phyloP scores from a whole-genome alignment of 1,140 invertebrate genomes.

The Tetramorium parvispinum region DNA sequence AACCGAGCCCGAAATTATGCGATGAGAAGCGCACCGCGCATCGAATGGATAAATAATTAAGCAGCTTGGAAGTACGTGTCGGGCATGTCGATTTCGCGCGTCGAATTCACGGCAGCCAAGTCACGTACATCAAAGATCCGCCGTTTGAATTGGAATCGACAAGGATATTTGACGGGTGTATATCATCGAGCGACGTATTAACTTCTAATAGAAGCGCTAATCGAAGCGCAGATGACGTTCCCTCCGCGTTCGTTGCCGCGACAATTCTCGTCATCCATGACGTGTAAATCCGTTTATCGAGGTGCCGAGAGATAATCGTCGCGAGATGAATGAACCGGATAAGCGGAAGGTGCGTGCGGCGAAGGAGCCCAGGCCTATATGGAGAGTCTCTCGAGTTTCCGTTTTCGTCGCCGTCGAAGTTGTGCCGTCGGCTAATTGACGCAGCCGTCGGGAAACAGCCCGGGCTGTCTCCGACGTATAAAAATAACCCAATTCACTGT shows the following conservation, averaged over 20 bases:
- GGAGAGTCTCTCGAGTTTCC: not conserved
- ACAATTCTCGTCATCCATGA: conserved; percentile 24
- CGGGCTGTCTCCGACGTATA: conserved; percentile 24
- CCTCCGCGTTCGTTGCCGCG: not conserved
- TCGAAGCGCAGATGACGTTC: conserved; percentile 37
- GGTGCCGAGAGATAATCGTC: conserved; percentile 14
- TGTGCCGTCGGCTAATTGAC: conserved; percentile 18
- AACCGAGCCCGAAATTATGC: conserved; percentile 74
- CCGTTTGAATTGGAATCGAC: conserved; percentile 69
- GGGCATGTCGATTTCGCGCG: conserved; percentile 67
- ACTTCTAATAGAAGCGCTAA: conserved; percentile 13
- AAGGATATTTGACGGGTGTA: conserved; percentile 39
- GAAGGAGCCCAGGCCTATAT: not conserved
- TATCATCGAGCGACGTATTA: conserved; percentile 35
- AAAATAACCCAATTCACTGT: conserved; percentile 51
- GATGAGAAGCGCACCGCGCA: conserved; percentile 74
- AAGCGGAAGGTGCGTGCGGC: not conserved
- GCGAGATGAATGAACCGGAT: conserved; percentile 38
- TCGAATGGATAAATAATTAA: conserved; percentile 82
- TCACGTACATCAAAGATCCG: conserved; percentile 69
- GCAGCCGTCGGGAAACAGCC: conserved; percentile 14
- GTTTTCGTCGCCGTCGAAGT: conserved; percentile 33
- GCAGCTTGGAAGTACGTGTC: conserved; percentile 73
- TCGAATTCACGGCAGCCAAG: conserved; percentile 42
- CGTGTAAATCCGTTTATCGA: conserved; percentile 25